Conservation (phyloP, 2,888 invertebrate genomes). For the Notodonta dromedarius region DNA sequence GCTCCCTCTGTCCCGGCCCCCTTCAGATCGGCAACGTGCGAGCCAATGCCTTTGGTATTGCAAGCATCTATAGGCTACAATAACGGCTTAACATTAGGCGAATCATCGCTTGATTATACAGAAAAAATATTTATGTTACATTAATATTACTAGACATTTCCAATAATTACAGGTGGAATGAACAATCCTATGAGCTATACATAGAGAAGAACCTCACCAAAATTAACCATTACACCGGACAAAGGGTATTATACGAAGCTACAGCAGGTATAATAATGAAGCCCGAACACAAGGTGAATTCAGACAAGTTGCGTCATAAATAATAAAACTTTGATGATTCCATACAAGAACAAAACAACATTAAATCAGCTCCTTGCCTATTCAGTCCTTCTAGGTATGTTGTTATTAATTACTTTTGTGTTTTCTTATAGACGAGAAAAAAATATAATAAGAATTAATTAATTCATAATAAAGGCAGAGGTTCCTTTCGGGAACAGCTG, state of each 20-base stretch:
- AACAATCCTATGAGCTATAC: neutral
- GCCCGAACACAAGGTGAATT: constrained; percentile 27
- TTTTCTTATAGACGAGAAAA: neutral
- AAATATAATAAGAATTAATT: too few species aligned
- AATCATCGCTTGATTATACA: too few species aligned
- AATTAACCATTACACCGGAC: constrained; percentile 4
- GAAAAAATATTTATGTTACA: too few species aligned
- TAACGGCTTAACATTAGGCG: too few species aligned
- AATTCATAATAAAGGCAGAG: too few species aligned
- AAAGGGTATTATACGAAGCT: neutral
- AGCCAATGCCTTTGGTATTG: too few species aligned
- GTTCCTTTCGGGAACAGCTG: too few species aligned
- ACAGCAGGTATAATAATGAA: constrained; percentile 28
- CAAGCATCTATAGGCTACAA: too few species aligned
- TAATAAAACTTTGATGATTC: constrained; percentile 59
- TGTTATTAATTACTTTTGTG: constrained; percentile 5
- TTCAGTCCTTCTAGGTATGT: constrained; percentile 8
- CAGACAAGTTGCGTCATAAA: constrained; percentile 55
- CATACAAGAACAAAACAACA: constrained; percentile 54
- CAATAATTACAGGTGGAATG: neutral
- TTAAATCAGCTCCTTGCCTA: constrained; percentile 51
- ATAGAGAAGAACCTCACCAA: neutral
- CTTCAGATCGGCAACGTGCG: too few species aligned
- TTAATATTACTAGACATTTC: too few species aligned
- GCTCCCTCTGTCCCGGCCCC: too few species aligned